Evolutionary conservation across 2,888 invertebrate genomes (phyloP).

Genomic region (Cephonodes hylas): DNA sequence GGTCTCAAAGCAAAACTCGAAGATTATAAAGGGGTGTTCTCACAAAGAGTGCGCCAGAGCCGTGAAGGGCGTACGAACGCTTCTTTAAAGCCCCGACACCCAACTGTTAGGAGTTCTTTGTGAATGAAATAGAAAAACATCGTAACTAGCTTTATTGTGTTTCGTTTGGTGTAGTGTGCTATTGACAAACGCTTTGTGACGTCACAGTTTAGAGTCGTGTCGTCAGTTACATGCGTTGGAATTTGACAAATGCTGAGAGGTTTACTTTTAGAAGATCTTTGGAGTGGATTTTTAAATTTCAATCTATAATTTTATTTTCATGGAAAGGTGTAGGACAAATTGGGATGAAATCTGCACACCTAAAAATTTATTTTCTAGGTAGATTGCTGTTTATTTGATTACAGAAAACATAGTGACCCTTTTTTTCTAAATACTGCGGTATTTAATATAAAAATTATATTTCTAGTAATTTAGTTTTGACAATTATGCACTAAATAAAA

Average conservation of each 20-base stretch:
- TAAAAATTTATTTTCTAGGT: too few relatives aligned
- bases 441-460: too few relatives aligned
- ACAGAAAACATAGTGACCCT: too few relatives aligned
- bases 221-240: not conserved
- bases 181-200: slow-evolving; percentile 3
- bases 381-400: too few relatives aligned
- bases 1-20: not conserved
- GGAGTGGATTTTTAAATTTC: not conserved
- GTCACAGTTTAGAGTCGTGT: not conserved
- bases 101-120: not conserved
- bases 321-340: too few relatives aligned
- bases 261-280: not conserved
- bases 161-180: not conserved
- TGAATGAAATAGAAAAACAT: not conserved
- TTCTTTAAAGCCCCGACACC: not conserved
- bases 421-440: too few relatives aligned
- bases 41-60: not conserved
- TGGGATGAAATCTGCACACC: too few relatives aligned
- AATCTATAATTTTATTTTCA: not conserved
- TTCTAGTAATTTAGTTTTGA: too few relatives aligned
- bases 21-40: not conserved
- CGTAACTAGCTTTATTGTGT: slow-evolving; percentile 4
- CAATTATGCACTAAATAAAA: too few relatives aligned
- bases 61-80: not conserved
- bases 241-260: not conserved